These are phyloP conservation scores for Rhabdomys pumilio DNA, from an alignment of 2,797 vertebrate genomes.

Conservation along the genomic window DNA sequence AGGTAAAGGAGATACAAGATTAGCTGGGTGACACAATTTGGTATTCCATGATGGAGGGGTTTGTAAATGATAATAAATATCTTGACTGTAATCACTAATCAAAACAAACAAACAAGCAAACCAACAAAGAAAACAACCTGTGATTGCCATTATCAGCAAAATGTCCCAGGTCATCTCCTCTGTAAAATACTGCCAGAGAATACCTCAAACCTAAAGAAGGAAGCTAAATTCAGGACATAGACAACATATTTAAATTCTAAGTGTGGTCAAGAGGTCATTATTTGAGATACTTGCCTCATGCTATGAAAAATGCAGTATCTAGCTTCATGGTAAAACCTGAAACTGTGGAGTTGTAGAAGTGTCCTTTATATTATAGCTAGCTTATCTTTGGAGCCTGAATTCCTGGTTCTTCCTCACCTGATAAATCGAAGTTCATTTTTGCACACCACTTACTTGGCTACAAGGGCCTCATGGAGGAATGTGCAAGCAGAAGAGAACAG, in stretches of 20 bases:
- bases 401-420: neutral
- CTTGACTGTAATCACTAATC: conserved; percentile 26
- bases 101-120: neutral
- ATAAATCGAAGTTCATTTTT: neutral
- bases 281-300: conserved; percentile 38
- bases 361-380: neutral
- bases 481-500: neutral
- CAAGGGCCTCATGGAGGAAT: neutral
- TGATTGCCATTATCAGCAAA: conserved; percentile 10
- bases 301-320: neutral
- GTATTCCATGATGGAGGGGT: conserved; percentile 38
- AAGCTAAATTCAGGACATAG: neutral
- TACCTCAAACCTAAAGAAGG: neutral
- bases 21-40: conserved; percentile 36
- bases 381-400: neutral
- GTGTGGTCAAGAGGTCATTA: neutral
- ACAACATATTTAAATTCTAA: neutral
- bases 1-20: neutral
- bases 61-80: conserved; percentile 33
- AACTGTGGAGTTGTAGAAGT: neutral
- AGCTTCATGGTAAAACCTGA: neutral
- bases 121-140: neutral
- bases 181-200: conserved; percentile 7
- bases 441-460: neutral
- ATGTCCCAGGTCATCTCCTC: conserved; percentile 13